Percentiles rank a stretch among this genome's conserved stretches.
phyloP scores from a whole-genome alignment of 2,888 invertebrate genomes.

The Azorinus chamasolen region DNA sequence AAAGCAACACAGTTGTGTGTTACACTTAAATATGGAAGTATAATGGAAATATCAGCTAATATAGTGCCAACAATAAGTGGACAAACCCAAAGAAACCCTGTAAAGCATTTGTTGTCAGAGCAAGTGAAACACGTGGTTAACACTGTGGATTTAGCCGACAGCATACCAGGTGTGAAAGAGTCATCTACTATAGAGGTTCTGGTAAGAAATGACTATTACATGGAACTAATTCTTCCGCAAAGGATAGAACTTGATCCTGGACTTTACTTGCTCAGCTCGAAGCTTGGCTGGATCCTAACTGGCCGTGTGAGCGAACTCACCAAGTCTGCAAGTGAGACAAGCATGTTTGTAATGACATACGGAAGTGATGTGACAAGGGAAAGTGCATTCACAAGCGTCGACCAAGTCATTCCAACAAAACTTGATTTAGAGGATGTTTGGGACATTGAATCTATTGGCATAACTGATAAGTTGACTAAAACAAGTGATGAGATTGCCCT shows the following conservation, averaged over 20 bases:
- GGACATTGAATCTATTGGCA: too few species aligned
- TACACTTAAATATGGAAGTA: conserved; percentile 13
- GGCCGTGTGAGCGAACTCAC: conserved; percentile 1
- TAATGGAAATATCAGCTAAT: conserved; percentile 24
- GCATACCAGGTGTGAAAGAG: too few species aligned
- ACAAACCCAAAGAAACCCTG: conserved; percentile 12
- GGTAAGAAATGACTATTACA: conserved; percentile 31
- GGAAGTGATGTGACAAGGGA: not conserved
- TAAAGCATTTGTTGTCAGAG: not conserved
- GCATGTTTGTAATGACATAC: conserved; percentile 25
- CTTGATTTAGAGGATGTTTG: too few species aligned
- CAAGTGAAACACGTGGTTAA: not conserved
- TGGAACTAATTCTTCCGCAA: conserved; percentile 16
- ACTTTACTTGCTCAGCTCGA: too few species aligned
- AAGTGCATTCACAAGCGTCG: not conserved
- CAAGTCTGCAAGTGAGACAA: not conserved
- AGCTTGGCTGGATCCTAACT: too few species aligned
- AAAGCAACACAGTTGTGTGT: conserved; percentile 13
- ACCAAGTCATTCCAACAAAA: too few species aligned
- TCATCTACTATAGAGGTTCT: conserved; percentile 11
- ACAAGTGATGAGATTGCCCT: too few species aligned
- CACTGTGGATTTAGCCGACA: too few species aligned
- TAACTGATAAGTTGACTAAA: conserved; percentile 7
- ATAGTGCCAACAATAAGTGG: conserved; percentile 31
- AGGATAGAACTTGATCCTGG: too few species aligned